phyloP scores from a whole-genome alignment of 2,113 vertebrate genomes.

The Poicephalus meyeri region DNA sequence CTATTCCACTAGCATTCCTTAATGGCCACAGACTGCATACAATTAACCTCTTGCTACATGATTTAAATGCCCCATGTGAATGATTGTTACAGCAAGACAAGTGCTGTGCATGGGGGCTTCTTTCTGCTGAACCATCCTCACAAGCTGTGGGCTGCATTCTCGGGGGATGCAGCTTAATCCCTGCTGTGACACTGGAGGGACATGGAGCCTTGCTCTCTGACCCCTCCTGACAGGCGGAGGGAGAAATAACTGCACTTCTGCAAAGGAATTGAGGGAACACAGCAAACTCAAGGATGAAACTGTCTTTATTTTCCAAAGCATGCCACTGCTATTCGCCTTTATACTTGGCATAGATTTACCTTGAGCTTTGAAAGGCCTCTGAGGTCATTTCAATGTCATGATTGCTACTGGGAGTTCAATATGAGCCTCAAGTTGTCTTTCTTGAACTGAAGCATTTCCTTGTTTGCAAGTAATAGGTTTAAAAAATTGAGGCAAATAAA shows the following conservation, averaged over 20 bases:
- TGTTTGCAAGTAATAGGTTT: neutral
- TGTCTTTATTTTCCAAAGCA: neutral
- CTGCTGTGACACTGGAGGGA: neutral
- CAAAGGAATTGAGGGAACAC: neutral
- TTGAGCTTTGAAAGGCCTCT: neutral
- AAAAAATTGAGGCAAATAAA: neutral
- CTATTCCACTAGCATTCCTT: neutral
- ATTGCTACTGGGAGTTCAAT: neutral
- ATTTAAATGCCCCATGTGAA: too few species aligned
- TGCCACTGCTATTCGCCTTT: rapidly evolving
- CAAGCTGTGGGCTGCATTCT: neutral
- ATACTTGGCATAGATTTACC: neutral
- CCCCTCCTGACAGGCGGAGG: neutral
- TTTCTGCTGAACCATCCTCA: neutral
- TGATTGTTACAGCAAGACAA: neutral
- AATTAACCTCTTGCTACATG: neutral
- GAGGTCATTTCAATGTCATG: neutral
- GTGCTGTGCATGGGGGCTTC: neutral
- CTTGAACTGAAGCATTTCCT: neutral
- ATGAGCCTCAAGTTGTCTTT: neutral
- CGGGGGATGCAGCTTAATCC: neutral
- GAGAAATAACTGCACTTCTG: neutral
- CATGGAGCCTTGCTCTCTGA: neutral
- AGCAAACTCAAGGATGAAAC: neutral
- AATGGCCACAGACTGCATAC: neutral